Evolutionary conservation across 2,888 invertebrate species (phyloP).

Genomic region (Caenorhabditis sinica): DNA sequence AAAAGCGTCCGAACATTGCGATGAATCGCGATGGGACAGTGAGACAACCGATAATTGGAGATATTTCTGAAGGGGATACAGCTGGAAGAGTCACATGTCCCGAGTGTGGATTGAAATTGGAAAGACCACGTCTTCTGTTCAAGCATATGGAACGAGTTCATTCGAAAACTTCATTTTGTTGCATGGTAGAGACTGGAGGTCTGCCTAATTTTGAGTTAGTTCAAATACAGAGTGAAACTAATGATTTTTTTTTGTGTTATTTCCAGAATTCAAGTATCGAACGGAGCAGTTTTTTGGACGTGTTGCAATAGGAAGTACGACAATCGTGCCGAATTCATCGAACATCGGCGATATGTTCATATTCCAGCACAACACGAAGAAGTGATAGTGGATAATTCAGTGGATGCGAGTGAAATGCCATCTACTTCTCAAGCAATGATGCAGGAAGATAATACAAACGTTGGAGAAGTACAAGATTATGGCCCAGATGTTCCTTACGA

Average conservation of each 20-base stretch:
- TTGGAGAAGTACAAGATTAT: slow-evolving; percentile 25
- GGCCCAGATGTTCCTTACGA: slow-evolving; percentile 58
- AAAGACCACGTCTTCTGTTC: slow-evolving; percentile 77
- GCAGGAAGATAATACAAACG: slow-evolving; percentile 19
- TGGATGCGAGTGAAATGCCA: slow-evolving; percentile 13
- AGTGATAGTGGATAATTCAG: slow-evolving; percentile 19
- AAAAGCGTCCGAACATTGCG: slow-evolving; percentile 29
- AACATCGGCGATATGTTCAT: slow-evolving; percentile 53
- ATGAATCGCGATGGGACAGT: slow-evolving; percentile 15
- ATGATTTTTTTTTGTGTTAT: slow-evolving; percentile 4
- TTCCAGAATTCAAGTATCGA: slow-evolving; percentile 67
- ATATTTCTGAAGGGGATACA: slow-evolving; percentile 56
- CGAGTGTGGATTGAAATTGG: slow-evolving; percentile 77
- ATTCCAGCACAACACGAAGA: slow-evolving; percentile 57
- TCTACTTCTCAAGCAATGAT: slow-evolving; percentile 37
- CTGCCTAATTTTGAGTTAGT: slow-evolving; percentile 55
- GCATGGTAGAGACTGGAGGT: slow-evolving; percentile 66
- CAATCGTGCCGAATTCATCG: slow-evolving; percentile 62
- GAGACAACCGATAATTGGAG: slow-evolving; percentile 42
- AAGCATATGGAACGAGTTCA: slow-evolving; percentile 81
- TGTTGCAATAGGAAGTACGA: slow-evolving; percentile 73
- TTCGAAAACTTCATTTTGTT: slow-evolving; percentile 71
- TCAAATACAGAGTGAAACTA: not conserved
- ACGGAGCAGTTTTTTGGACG: slow-evolving; percentile 71
- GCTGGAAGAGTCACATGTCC: slow-evolving; percentile 74